These are phyloP conservation scores for Zeugodacus cucurbitae DNA, from an alignment of 1,140 invertebrate genomes.

Conservation along the genomic window DNA sequence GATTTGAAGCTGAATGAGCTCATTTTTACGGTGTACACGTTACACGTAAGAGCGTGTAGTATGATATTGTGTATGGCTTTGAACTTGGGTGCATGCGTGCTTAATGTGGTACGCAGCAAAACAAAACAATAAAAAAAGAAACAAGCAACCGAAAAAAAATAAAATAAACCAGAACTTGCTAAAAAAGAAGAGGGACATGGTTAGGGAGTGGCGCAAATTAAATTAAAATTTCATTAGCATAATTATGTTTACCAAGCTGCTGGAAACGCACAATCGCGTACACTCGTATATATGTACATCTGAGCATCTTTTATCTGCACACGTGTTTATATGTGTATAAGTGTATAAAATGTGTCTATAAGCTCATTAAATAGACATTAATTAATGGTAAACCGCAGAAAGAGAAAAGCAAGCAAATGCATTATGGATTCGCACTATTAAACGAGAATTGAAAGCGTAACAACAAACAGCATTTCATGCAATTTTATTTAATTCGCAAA, in stretches of 20 bases:
- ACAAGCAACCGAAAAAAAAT: not conserved
- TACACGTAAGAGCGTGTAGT: not conserved
- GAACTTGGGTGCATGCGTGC: not conserved
- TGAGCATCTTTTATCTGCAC: not conserved
- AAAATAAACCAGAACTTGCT: not conserved
- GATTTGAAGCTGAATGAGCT: not conserved
- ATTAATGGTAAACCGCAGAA: not conserved
- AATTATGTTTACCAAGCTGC: not conserved
- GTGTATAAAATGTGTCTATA: not conserved
- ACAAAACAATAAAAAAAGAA: not conserved
- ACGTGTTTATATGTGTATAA: not conserved
- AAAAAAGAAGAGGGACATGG: constrained; percentile 10
- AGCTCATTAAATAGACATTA: constrained; percentile 2
- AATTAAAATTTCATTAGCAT: constrained; percentile 30
- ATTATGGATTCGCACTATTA: not conserved
- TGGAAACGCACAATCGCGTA: not conserved
- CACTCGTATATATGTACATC: not conserved
- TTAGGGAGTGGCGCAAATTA: constrained; percentile 21
- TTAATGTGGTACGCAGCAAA: not conserved
- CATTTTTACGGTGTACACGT: not conserved
- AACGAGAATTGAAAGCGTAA: not conserved
- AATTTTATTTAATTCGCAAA: not conserved
- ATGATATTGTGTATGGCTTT: not conserved
- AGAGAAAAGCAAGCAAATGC: not conserved
- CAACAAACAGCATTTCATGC: not conserved